Percentiles rank a stretch among this genome's conserved stretches.
phyloP scores from a whole-genome alignment of 2,113 vertebrate genomes.

The Callithrix jacchus region DNA sequence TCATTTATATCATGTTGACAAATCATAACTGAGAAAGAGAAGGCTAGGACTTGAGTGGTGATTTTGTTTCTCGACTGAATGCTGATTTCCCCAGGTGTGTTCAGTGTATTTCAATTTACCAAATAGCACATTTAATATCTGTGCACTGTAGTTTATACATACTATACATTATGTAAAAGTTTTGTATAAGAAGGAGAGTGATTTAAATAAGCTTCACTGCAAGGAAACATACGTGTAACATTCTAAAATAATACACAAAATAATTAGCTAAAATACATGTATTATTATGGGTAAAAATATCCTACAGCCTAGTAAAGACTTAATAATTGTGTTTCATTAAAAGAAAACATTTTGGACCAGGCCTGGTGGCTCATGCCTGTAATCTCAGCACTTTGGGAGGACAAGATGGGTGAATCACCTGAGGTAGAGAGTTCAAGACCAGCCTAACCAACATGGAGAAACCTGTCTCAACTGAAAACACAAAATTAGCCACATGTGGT shows the following conservation, averaged over 20 bases:
- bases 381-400: too few relatives aligned
- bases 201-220: neutral
- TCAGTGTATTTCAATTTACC: neutral
- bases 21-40: neutral
- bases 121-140: neutral
- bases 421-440: too few relatives aligned
- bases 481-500: too few relatives aligned
- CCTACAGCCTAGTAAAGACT: neutral
- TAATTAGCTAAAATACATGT: neutral
- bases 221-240: neutral
- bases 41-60: rapidly evolving
- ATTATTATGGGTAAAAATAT: neutral
- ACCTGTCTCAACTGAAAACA: too few relatives aligned
- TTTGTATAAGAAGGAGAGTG: neutral
- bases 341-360: too few relatives aligned
- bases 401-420: too few relatives aligned
- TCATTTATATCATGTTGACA: neutral
- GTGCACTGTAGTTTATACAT: neutral
- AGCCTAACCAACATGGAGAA: too few relatives aligned
- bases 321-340: neutral
- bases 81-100: neutral
- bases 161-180: neutral
- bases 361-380: too few relatives aligned
- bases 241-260: neutral
- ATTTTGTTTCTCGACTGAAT: neutral